Evolutionary conservation across 2,797 vertebrate genomes (phyloP).

Genomic region (Hoplostethus atlanticus): DNA sequence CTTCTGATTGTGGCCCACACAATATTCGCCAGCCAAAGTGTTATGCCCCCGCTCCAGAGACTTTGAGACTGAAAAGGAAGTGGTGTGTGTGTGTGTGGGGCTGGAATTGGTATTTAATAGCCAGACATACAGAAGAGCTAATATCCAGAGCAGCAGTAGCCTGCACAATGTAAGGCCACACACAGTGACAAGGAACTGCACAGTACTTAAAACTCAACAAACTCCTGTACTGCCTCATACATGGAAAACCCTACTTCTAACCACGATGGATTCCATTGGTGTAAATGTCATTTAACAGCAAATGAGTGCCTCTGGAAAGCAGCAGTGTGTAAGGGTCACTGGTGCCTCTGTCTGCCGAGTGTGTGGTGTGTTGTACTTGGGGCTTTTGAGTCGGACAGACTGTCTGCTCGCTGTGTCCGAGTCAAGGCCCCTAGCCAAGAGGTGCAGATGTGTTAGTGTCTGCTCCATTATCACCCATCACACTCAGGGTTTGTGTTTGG

Average conservation of each 20-base stretch:
- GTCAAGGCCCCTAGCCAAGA: slow-evolving; percentile 69
- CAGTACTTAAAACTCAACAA: slow-evolving; percentile 63
- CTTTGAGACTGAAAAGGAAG: slow-evolving; percentile 72
- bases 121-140: slow-evolving; percentile 73
- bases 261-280: slow-evolving; percentile 68
- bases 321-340: slow-evolving; percentile 52
- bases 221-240: slow-evolving; percentile 57
- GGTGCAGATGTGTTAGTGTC: slow-evolving; percentile 80
- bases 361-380: slow-evolving; percentile 68
- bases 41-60: slow-evolving; percentile 65
- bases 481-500: slow-evolving; percentile 55
- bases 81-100: slow-evolving; percentile 57
- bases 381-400: slow-evolving; percentile 63
- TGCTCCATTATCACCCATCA: slow-evolving; percentile 79
- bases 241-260: slow-evolving; percentile 54
- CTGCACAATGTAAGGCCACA: slow-evolving; percentile 79
- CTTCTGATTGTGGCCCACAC: slow-evolving; percentile 72
- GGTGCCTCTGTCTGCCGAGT: slow-evolving; percentile 65
- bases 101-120: slow-evolving; percentile 77
- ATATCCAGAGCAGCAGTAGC: slow-evolving; percentile 78
- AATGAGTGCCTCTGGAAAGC: slow-evolving; percentile 65
- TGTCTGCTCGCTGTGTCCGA: slow-evolving; percentile 65
- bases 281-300: slow-evolving; percentile 68
- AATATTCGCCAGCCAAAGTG: slow-evolving; percentile 76
- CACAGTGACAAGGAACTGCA: slow-evolving; percentile 76